A percentile compares a stretch with the other conserved stretches of the same genome.
phyloP scores from a whole-genome alignment of 2,888 invertebrate genomes.

The Drosophila longiperda region DNA sequence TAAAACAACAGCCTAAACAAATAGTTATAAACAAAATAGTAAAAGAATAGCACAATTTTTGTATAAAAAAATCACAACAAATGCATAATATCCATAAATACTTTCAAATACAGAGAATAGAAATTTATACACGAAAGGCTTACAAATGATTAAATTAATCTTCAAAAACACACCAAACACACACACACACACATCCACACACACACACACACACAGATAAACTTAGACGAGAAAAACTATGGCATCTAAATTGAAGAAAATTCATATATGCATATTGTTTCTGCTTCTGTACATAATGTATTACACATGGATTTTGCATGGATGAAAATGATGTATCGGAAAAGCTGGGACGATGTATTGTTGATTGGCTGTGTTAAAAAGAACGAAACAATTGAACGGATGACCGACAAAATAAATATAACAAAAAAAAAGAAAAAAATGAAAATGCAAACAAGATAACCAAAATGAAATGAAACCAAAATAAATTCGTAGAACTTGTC shows the following conservation, averaged over 20 bases:
- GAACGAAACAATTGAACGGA: constrained; percentile 30
- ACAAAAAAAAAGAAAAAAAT: neutral
- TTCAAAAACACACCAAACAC: neutral
- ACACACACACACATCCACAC: constrained; percentile 19
- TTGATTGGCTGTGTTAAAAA: constrained; percentile 74
- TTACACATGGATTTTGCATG: constrained; percentile 21
- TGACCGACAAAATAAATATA: constrained; percentile 22
- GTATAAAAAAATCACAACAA: constrained; percentile 37
- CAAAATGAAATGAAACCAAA: constrained; percentile 12
- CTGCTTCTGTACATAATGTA: constrained; percentile 26
- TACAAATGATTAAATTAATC: constrained; percentile 8
- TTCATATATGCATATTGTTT: constrained; percentile 27
- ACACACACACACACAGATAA: constrained; percentile 24
- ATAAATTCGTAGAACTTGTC: constrained; percentile 17
- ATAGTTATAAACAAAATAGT: constrained; percentile 67
- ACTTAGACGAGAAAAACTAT: constrained; percentile 16
- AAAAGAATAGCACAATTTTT: constrained; percentile 72
- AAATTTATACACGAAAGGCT: constrained; percentile 31
- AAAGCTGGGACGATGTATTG: constrained; percentile 44
- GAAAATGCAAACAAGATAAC: neutral
- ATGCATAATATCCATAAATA: constrained; percentile 35
- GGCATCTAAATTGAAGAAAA: constrained; percentile 2
- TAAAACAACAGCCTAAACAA: constrained; percentile 66
- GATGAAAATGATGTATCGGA: constrained; percentile 23
- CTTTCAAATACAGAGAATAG: constrained; percentile 32